phyloP scores from a whole-genome alignment of 2,797 vertebrate species.

The Adelosebastes latens region DNA sequence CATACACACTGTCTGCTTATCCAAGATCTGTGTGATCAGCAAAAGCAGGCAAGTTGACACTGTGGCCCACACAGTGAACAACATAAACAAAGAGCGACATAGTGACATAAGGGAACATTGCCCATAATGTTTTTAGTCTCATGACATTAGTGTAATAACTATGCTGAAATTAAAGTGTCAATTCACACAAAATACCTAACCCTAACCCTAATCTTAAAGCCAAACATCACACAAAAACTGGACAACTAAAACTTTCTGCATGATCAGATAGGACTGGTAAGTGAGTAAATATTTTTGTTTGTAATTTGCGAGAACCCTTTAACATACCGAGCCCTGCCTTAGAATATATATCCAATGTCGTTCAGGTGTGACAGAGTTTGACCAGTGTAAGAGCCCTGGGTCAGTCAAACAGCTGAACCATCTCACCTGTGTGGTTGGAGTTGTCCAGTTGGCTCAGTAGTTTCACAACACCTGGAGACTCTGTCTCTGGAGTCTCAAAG shows the following conservation, averaged over 20 bases:
- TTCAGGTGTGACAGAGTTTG: not conserved
- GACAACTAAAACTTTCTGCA: not conserved
- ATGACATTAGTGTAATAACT: not conserved
- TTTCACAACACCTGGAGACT: conserved; percentile 85
- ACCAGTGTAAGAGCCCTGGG: not conserved
- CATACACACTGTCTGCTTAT: not conserved
- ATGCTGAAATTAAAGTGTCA: not conserved
- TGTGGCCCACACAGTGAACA: not conserved
- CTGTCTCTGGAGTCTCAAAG: conserved; percentile 92
- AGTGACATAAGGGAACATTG: not conserved
- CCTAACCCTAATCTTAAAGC: not conserved
- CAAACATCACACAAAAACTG: not conserved
- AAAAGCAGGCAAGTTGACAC: not conserved
- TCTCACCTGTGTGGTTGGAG: conserved; percentile 68
- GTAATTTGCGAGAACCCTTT: not conserved
- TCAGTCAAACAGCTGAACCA: not conserved
- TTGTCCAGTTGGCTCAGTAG: conserved; percentile 71
- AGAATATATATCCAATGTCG: not conserved
- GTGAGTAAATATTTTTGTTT: not conserved
- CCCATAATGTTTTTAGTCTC: not conserved
- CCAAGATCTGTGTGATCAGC: not conserved
- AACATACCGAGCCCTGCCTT: not conserved
- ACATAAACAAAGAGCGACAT: not conserved
- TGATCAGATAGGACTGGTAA: not conserved
- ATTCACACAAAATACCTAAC: not conserved